Base-by-base conservation (phyloP, 92 coral and sea anemone species). In the Meandrina meandrites region DNA sequence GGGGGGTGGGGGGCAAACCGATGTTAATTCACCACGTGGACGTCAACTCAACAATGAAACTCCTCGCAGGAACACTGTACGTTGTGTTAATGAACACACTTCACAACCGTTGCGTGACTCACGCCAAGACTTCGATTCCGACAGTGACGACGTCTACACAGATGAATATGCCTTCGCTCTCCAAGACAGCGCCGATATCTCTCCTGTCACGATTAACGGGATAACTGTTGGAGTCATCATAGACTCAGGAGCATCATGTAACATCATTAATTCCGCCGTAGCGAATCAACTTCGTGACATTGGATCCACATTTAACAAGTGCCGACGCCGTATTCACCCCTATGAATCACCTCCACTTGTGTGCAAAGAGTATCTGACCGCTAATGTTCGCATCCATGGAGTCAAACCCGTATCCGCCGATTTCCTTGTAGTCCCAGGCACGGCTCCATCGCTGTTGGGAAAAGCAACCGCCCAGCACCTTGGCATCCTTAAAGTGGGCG, bases 271-370 rank as follows among this genome's bases (percentile, higher is more conserved):
- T 8, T 45, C 48, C 8, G 8, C 48, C 48, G 8, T 45, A 8
- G 48, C 48, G 4, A 45, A 45, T 45, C 48, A 45, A 45, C 5
- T 45, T 3, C 48, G 8, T 8, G 48, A 45, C 8, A 45, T 4
- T 45, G 48, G 48, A 4, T 45, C 48, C 48, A 45, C 48, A 45
- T 32, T 71, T 42, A 22, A 71, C 15, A 71, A 34, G 76, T 77
- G 89, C 45, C 19, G 66, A 64, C 84, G 84, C 60, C 75, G 18
- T 36, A 86, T 86, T 27, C 89, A 86, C 82, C 89, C 82, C 19
- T 86, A 78, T 62, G 62, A 74, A 18, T 86, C 84, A n/a, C 89
- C 84, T 14, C 89, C 89, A 13, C 57, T 86, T 50, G 45, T 45
- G 34, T 76, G 82, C 47, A 40, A 78, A 31, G 57, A 76, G 84